Evolutionary conservation across 2,888 invertebrate genomes (phyloP).

Genomic region (Drosophila emarginata): DNA sequence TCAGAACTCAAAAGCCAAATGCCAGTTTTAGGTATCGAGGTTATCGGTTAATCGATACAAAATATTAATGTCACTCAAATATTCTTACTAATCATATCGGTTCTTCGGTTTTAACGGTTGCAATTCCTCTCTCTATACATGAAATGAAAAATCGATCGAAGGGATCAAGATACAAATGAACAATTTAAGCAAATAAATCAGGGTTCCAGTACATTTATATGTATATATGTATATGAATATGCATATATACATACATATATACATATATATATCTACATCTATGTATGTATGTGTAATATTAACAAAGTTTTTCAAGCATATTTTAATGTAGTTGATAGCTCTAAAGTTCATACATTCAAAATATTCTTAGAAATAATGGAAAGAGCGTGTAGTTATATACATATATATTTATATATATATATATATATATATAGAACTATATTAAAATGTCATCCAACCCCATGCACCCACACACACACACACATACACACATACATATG

Average conservation of each 20-base stretch:
- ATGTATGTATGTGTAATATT: constrained; percentile 15
- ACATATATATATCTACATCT: constrained; percentile 18
- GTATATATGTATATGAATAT: not conserved
- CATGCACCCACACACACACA: constrained; percentile 3
- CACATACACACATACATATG: constrained; percentile 9
- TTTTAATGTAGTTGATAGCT: constrained; percentile 67
- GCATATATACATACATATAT: constrained; percentile 6
- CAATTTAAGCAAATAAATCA: not conserved
- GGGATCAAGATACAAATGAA: not conserved
- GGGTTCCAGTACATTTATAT: constrained; percentile 1
- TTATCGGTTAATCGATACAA: not conserved
- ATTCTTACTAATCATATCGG: not conserved
- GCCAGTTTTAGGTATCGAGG: no score
- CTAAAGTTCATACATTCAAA: constrained; percentile 44
- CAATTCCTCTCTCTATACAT: not conserved
- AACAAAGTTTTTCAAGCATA: constrained; percentile 58
- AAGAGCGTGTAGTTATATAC: constrained; percentile 10
- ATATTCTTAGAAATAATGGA: constrained; percentile 40
- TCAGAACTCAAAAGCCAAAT: no score
- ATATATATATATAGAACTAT: not conserved
- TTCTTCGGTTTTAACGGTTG: not conserved
- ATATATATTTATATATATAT: no score
- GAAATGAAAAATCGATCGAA: not conserved
- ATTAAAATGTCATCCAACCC: not conserved
- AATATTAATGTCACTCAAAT: no score